Base-by-base conservation (phyloP, 2,113 vertebrate genomes). In the Ellobius talpinus region DNA sequence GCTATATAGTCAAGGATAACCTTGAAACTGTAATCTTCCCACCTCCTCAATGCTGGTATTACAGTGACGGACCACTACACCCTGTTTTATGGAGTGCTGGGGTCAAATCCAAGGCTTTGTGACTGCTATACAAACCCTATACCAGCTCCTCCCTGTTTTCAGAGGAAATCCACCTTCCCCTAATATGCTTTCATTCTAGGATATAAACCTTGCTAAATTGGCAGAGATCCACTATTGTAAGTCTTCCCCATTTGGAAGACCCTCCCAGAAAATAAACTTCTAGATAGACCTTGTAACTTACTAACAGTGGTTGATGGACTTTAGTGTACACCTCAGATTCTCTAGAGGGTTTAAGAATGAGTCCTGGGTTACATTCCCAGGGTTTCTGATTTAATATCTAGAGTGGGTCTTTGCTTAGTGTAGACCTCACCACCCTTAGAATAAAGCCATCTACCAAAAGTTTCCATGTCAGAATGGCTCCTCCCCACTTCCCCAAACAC, bases 361-460 rank as follows among this genome's bases (percentile, higher is more conserved):
- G 39, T 52, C 11, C 29, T 76, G 61, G 47, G 13, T 9, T 50
- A 45, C 2, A n/a, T 24, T 82, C 58, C 58, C 13, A 61, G 77
- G 58, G 33, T 66, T 93, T 92, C 81, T 91, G 72, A 85, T 47
- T 93, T 93, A 55, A 13, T 36, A 55, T 42, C 26, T 84, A n/a
- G 21, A 52, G 17, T 55, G 19, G 31, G 33, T 77, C 68, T 33
- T n/a, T 89, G 17, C 70, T 92, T 88, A 78, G 24, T 31, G 47
- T 78, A 55, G 47, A 92, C 12, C 7, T 63, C 73, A 87, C 8
- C 13, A 36, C 65, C n/a, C 42, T 19, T 79, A 61, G 66, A 95
- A 95, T 11, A 85, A 87, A 31, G 5, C 9, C 17, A 7, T 90
- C 31, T 61, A 17, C 65, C 39, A 86, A 61, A 33, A 39, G 50